These are phyloP conservation scores for Ostrea edulis DNA, from an alignment of 1,140 invertebrate species.

Conservation along the genomic window DNA sequence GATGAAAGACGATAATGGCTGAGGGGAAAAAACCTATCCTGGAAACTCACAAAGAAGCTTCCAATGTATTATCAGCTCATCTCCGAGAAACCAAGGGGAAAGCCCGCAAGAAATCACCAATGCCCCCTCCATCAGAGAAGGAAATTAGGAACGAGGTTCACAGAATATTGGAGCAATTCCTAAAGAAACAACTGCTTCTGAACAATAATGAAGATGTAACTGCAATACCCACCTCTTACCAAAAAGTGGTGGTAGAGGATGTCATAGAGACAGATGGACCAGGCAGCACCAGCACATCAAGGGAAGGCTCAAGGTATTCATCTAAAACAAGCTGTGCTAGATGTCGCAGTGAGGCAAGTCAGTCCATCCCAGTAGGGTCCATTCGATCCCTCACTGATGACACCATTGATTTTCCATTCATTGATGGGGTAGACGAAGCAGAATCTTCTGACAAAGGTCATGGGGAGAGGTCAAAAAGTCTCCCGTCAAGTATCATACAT, in stretches of 20 bases:
- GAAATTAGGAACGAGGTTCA: conserved; percentile 64
- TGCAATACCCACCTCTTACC: conserved; percentile 20
- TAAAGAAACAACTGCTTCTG: conserved; percentile 53
- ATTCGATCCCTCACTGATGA: conserved; percentile 51
- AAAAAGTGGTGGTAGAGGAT: conserved; percentile 53
- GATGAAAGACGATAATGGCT: conserved; percentile 27
- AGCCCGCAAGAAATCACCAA: neutral
- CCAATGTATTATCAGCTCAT: conserved; percentile 46
- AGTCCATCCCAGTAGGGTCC: conserved; percentile 31
- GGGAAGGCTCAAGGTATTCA: conserved; percentile 39
- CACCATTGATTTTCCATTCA: conserved; percentile 52
- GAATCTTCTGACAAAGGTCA: neutral
- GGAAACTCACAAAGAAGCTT: conserved; percentile 31
- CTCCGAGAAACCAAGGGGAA: conserved; percentile 28
- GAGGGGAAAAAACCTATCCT: neutral
- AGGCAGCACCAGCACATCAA: conserved; percentile 17
- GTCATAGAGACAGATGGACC: conserved; percentile 38
- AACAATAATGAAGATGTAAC: conserved; percentile 32
- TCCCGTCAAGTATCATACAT: conserved; percentile 41
- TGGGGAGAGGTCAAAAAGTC: conserved; percentile 43
- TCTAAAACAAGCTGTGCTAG: conserved; percentile 4
- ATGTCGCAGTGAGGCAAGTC: conserved; percentile 49
- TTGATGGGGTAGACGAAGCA: conserved; percentile 48
- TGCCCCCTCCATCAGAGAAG: conserved; percentile 44
- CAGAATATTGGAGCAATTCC: conserved; percentile 65